Evolutionary conservation across 2,888 invertebrate species (phyloP).

Genomic region (Bellardia bayeri): DNA sequence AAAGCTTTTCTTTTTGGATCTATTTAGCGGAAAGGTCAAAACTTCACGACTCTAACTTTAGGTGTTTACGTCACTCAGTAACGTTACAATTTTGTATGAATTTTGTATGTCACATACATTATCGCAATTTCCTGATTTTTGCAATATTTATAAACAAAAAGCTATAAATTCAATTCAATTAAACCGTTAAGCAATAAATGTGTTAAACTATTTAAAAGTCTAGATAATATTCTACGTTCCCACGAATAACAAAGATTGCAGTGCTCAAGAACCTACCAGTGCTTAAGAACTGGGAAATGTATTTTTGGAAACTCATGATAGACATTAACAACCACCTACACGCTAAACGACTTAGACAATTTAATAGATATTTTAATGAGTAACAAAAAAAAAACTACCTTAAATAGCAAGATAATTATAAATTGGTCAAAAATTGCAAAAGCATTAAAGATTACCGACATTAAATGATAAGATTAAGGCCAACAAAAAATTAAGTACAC

Average conservation of each 20-base stretch:
- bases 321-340: not conserved
- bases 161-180: no score
- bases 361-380: not conserved
- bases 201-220: not conserved
- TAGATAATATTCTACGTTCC: conserved; percentile 1
- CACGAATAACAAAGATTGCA: not conserved
- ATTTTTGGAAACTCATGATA: not conserved
- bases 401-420: no score
- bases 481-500: conserved; percentile 4
- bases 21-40: no score
- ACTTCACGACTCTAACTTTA: no score
- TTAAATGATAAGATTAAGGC: conserved; percentile 7
- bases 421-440: not conserved
- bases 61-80: no score
- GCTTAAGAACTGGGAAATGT: conserved; percentile 7
- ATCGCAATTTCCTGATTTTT: no score
- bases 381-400: not conserved
- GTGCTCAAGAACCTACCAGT: conserved; percentile 24
- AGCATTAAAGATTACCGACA: not conserved
- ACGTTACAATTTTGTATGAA: no score
- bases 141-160: no score
- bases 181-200: not conserved
- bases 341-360: not conserved
- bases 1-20: no score
- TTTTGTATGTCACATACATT: no score